These are phyloP conservation scores for Cyprinodon brontotheroides DNA, from an alignment of 2,113 vertebrate species.

Conservation along the genomic window DNA sequence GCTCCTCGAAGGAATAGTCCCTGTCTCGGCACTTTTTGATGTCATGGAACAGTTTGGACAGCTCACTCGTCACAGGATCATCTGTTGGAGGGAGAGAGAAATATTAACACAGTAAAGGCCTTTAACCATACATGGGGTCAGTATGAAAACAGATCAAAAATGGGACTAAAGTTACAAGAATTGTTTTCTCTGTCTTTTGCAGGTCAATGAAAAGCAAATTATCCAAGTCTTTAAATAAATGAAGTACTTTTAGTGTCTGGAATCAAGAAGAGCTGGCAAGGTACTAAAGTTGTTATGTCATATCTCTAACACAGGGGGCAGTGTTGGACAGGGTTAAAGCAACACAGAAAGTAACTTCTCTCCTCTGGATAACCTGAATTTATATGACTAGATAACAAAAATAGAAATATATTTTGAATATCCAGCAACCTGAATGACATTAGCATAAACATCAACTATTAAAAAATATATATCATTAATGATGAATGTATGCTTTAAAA, in stretches of 20 bases:
- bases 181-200: neutral
- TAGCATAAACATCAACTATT: neutral
- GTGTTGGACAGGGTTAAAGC: constrained; percentile 36
- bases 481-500: too few relatives aligned
- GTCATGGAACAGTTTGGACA: constrained; percentile 95
- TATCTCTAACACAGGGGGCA: constrained; percentile 51
- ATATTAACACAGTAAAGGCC: neutral
- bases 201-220: constrained; percentile 4
- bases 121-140: too few relatives aligned
- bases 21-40: constrained; percentile 95
- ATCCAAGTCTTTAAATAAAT: constrained; percentile 29
- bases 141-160: neutral
- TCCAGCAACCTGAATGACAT: neutral
- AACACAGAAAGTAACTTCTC: neutral
- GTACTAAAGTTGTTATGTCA: constrained; percentile 6
- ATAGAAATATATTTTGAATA: neutral
- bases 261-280: constrained; percentile 19
- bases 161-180: neutral
- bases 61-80: constrained; percentile 92
- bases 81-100: constrained; percentile 72
- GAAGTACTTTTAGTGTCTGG: constrained; percentile 50
- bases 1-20: constrained; percentile 96
- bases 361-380: constrained; percentile 36
- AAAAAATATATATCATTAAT: neutral
- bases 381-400: constrained; percentile 1